Evolutionary conservation across 2,797 vertebrate species (phyloP).

Genomic region (Paedocypris micromegethes): DNA sequence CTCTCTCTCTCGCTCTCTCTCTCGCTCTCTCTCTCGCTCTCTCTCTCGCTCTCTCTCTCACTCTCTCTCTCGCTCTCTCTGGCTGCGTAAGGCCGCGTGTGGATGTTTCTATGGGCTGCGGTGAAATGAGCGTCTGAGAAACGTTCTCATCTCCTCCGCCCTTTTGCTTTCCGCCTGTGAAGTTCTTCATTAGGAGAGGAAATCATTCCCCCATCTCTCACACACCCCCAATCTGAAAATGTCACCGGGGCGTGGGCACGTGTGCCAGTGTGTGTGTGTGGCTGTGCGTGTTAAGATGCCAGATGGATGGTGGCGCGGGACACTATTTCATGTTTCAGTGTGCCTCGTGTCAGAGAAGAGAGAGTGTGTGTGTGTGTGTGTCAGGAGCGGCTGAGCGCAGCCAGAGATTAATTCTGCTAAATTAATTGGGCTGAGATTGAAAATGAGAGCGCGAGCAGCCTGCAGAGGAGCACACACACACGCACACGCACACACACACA

Average conservation of each 20-base stretch:
- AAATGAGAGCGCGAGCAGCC: constrained; percentile 63
- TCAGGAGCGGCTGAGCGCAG: constrained; percentile 54
- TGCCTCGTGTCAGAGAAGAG: constrained; percentile 59
- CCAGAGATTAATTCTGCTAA: constrained; percentile 71
- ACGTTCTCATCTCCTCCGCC: constrained; percentile 34
- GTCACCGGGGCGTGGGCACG: constrained; percentile 41
- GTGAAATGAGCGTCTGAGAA: constrained; percentile 21
- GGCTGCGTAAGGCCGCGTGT: not conserved
- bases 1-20: too few species aligned
- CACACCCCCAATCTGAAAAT: constrained; percentile 47
- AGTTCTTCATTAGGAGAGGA: constrained; percentile 53
- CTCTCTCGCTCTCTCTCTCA: too few species aligned
- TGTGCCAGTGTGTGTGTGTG: constrained; percentile 22
- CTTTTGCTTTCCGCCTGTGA: constrained; percentile 41
- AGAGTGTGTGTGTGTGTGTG: constrained; percentile 43
- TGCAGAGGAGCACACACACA: constrained; percentile 62
- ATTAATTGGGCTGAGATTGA: constrained; percentile 74
- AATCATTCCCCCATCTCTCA: constrained; percentile 47
- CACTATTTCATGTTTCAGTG: constrained; percentile 74
- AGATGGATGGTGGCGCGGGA: constrained; percentile 69
- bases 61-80: not conserved
- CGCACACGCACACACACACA: constrained; percentile 6
- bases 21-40: too few species aligned
- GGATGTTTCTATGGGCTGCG: constrained; percentile 17
- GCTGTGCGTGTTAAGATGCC: constrained; percentile 54